Conservation (phyloP, 1,140 invertebrate species). For the Aphaenogaster ashmeadi region DNA sequence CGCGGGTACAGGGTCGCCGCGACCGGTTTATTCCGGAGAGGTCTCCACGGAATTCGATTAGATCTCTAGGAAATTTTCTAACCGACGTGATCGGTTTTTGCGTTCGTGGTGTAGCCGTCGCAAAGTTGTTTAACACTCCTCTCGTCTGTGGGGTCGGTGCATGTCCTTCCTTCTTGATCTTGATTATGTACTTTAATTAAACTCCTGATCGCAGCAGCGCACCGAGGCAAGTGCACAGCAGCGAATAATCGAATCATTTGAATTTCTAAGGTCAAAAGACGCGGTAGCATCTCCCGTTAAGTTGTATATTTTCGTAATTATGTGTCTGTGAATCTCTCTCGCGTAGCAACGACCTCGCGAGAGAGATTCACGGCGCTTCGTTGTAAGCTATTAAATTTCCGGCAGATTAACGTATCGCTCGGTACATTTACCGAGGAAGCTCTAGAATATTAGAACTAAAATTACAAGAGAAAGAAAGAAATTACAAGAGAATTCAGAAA, state of each 20-base stretch:
- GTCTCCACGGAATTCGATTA: slow-evolving; percentile 34
- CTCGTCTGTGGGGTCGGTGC: neutral
- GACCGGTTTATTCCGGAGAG: neutral
- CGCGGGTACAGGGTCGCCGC: neutral
- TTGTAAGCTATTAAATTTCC: slow-evolving; percentile 12
- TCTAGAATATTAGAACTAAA: neutral
- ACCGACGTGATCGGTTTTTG: slow-evolving; percentile 32
- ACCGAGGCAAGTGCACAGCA: too few species aligned
- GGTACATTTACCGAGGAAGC: neutral
- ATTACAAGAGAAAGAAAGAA: neutral
- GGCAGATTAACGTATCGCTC: neutral
- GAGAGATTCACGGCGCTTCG: neutral
- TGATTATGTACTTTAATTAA: slow-evolving; percentile 49
- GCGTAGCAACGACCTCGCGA: neutral
- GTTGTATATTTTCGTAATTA: neutral
- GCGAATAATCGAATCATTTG: too few species aligned
- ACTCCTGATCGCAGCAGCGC: neutral
- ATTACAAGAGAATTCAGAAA: neutral
- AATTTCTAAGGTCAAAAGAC: neutral
- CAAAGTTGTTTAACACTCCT: neutral
- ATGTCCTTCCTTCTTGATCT: neutral
- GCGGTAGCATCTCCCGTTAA: neutral
- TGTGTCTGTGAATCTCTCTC: neutral
- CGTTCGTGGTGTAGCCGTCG: neutral
- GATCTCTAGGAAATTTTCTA: slow-evolving; percentile 28